phyloP scores from a whole-genome alignment of 2,113 vertebrate genomes.

The Nycticryphes semicollaris region DNA sequence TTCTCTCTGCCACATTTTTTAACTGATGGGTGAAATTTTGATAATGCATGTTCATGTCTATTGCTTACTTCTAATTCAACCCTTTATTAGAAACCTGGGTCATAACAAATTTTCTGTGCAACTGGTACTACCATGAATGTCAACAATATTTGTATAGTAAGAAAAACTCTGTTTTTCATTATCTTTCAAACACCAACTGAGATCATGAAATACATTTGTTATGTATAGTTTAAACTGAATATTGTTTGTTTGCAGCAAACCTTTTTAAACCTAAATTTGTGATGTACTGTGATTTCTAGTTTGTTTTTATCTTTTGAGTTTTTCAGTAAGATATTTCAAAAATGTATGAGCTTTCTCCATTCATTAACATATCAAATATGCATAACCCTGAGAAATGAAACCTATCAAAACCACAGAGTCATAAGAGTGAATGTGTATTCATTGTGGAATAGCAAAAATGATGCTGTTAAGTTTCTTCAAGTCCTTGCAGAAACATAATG shows the following conservation, averaged over 20 bases:
- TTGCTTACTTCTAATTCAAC: neutral
- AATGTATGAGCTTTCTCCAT: constrained; percentile 6
- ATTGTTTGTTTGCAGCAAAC: neutral
- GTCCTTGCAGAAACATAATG: constrained; percentile 37
- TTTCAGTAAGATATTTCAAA: constrained; percentile 24
- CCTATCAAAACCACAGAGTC: neutral
- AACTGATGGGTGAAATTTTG: neutral
- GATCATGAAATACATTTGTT: neutral
- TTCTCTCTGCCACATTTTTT: neutral
- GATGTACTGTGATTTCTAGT: neutral
- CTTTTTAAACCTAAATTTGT: neutral
- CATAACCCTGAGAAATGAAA: constrained; percentile 25
- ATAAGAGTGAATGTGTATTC: neutral
- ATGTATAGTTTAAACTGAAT: neutral
- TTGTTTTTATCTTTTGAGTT: neutral
- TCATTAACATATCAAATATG: constrained; percentile 40
- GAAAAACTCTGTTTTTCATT: neutral
- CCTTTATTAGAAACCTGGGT: neutral
- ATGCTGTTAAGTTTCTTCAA: constrained; percentile 42
- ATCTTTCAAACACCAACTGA: neutral
- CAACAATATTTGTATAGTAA: neutral
- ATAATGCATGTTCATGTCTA: neutral
- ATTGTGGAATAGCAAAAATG: constrained; percentile 19
- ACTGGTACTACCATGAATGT: neutral
- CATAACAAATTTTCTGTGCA: neutral